These are phyloP conservation scores for Drosophila kuntzei DNA, from an alignment of 2,888 invertebrate genomes.

Conservation along the genomic window DNA sequence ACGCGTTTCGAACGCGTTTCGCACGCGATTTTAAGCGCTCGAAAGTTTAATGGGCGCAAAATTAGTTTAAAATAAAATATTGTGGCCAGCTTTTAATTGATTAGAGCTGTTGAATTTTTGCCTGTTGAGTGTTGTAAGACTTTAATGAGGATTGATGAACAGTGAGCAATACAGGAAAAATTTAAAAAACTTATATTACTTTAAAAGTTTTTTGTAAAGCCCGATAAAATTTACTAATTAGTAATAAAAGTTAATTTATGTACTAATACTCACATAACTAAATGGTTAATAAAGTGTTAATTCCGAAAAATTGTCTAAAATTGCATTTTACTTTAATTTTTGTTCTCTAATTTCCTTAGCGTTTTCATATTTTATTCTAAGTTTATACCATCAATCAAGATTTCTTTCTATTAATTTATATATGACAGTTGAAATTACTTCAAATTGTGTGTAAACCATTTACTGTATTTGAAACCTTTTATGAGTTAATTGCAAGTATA, in stretches of 20 bases:
- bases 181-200: neutral
- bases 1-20: conserved; percentile 31
- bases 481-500: conserved; percentile 28
- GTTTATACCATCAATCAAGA: neutral
- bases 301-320: too few species aligned
- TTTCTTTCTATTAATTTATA: neutral
- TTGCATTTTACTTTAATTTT: neutral
- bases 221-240: too few species aligned
- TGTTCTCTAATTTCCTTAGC: neutral
- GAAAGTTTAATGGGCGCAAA: conserved; percentile 24
- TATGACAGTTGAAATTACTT: neutral
- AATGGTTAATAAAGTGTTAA: neutral
- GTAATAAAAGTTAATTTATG: too few species aligned
- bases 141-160: neutral
- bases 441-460: neutral
- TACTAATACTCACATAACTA: too few species aligned
- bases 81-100: conserved; percentile 12
- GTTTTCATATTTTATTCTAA: neutral
- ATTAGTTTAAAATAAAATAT: conserved; percentile 18
- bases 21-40: conserved; percentile 40
- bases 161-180: neutral
- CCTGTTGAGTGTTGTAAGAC: neutral
- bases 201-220: too few species aligned
- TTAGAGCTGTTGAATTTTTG: neutral
- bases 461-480: conserved; percentile 15